Base-by-base conservation (phyloP, 2,888 invertebrate species). In the Chrysina gloriosa region DNA sequence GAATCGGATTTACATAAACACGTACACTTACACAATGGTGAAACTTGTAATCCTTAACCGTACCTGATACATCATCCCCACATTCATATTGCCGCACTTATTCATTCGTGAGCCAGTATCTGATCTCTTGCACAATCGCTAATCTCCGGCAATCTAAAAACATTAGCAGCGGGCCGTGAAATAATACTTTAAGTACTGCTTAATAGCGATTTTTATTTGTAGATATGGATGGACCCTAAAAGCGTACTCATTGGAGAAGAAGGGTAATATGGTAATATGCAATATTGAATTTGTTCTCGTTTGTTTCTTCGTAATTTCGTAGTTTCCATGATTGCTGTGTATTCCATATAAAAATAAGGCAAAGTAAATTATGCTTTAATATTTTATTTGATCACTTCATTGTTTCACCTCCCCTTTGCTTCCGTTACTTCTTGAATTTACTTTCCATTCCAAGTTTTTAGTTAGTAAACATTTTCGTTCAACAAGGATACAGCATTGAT, bases 121-220 rank as follows among this genome's bases (percentile, higher is more conserved):
- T 65, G 71, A 70, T 74, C 58, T 63, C 63, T 67, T 56, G 69
- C 64, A 72, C 69, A 71, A 72, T 72, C 48, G 34, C 50, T 71
- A 73, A 72, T 73, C 72, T 71, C 16, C 69, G 14, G 5, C 69
- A 52, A 73, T 73, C 74, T 72, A 72, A 72, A 72, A 72, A 71
- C 69, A 67, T 67, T 61, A 64, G 63, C 63, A 65, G 42, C 64
- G 47, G 67, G 67, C 73, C 72, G 64, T 69, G 63, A 69, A 71
- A 71, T 68, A 50, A 69, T 67, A 67, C 63, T 67, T 58, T 67
- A 69, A 67, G 65, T 39, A 68, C 58, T 58, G 50, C 52, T 47
- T 50, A 48, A 61, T 47, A 27, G 64, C 61, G 54, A 56, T 67
- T 64, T 50, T 39, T 34, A 64, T 64, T 50, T 50, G 63, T 21